phyloP scores from a whole-genome alignment of 1,140 invertebrate species.

The Drosophila pseudoananassae region DNA sequence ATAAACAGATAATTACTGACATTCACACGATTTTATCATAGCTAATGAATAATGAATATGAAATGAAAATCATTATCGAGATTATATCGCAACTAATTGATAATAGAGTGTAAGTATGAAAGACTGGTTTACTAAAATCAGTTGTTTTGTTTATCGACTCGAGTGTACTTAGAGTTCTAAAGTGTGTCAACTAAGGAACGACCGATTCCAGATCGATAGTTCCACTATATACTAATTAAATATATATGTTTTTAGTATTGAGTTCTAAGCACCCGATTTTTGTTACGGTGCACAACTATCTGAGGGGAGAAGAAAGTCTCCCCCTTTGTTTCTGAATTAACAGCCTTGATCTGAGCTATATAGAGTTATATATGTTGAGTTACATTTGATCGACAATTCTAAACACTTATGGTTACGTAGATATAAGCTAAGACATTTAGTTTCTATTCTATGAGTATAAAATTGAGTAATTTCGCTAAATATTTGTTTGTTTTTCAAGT shows the following conservation, averaged over 20 bases:
- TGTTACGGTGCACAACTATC: conserved; percentile 21
- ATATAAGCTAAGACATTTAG: conserved; percentile 70
- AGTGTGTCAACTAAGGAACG: conserved; percentile 63
- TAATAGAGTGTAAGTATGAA: conserved; percentile 52
- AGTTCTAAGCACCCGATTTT: conserved; percentile 41
- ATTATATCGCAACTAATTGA: conserved; percentile 52
- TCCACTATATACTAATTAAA: conserved; percentile 52
- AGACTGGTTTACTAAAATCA: conserved; percentile 56
- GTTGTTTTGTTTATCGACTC: conserved; percentile 26
- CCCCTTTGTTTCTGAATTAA: conserved; percentile 38
- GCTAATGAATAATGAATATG: conserved; percentile 29
- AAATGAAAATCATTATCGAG: conserved; percentile 41
- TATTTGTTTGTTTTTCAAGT: conserved; percentile 3
- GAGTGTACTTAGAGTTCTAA: conserved; percentile 62
- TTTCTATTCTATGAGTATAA: conserved; percentile 54
- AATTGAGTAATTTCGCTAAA: conserved; percentile 27
- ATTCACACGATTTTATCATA: conserved; percentile 54
- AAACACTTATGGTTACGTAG: conserved; percentile 70
- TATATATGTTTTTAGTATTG: conserved; percentile 37
- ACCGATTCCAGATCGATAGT: conserved; percentile 33
- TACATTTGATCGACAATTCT: conserved; percentile 65
- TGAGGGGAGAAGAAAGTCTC: neutral
- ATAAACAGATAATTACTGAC: conserved; percentile 65
- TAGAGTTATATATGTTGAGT: conserved; percentile 42
- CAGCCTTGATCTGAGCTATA: conserved; percentile 75